These are phyloP conservation scores for Conger conger DNA, from an alignment of 2,113 vertebrate species.

Conservation along the genomic window DNA sequence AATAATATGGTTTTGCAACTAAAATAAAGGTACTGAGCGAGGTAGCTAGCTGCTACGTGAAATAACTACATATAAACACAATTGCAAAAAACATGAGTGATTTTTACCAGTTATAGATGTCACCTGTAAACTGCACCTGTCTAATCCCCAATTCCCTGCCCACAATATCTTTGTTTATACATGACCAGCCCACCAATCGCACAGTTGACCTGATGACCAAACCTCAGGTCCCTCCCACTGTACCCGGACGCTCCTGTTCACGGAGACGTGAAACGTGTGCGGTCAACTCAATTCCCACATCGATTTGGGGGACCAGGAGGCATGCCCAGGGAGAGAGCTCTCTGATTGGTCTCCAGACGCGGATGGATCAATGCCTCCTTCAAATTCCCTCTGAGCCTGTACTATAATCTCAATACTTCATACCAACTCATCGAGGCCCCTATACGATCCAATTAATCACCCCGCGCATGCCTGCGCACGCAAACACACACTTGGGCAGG, in stretches of 20 bases:
- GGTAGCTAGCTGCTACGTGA: too few species aligned
- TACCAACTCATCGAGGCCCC: neutral
- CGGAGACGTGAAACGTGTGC: neutral
- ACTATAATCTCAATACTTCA: neutral
- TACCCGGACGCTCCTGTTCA: neutral
- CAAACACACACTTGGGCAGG: neutral
- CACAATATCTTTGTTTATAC: neutral
- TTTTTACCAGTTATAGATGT: neutral
- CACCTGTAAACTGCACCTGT: neutral
- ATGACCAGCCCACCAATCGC: neutral
- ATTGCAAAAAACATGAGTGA: neutral
- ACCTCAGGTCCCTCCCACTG: neutral
- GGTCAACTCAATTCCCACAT: too few species aligned
- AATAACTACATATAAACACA: too few species aligned
- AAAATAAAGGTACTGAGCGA: too few species aligned
- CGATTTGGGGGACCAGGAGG: neutral
- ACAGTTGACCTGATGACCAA: neutral
- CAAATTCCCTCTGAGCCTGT: neutral
- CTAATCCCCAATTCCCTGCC: neutral
- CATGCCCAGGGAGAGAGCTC: neutral
- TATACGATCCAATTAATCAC: slow-evolving; percentile 6
- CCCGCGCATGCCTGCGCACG: neutral
- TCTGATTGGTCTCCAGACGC: neutral
- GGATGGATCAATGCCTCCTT: neutral
- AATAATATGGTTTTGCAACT: too few species aligned